Conservation (phyloP, 2,113 vertebrate species). For the Gopherus flavomarginatus region DNA sequence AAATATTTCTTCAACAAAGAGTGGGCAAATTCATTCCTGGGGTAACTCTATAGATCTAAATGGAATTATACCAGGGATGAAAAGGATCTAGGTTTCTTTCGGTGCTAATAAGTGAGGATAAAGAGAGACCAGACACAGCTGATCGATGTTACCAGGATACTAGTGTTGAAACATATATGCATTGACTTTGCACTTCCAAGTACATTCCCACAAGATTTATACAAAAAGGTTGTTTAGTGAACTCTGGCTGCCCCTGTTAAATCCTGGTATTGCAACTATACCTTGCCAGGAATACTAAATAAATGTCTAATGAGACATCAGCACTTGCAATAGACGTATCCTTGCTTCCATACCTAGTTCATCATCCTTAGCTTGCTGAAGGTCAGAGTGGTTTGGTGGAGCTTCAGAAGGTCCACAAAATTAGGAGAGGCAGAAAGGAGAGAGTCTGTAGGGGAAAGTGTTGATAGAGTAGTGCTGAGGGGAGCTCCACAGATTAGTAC, state of each 20-base stretch:
- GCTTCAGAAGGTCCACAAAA: not conserved
- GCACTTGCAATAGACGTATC: not conserved
- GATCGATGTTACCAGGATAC: not conserved
- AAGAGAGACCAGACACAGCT: not conserved
- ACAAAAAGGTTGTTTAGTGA: not conserved
- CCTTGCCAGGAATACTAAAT: not conserved
- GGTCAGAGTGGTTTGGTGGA: not conserved
- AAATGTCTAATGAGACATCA: accelerated
- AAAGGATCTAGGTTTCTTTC: not conserved
- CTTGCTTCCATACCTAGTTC: not conserved
- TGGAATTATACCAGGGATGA: not conserved
- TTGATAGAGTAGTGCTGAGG: not conserved
- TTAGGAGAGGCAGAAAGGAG: not conserved
- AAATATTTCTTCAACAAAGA: constrained; percentile 28
- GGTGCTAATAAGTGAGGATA: not conserved
- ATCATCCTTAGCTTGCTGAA: not conserved
- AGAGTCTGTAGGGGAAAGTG: not conserved
- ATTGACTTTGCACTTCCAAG: not conserved
- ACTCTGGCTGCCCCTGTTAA: not conserved
- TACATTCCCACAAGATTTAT: not conserved
- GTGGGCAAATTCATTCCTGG: constrained; percentile 34
- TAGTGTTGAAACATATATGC: not conserved
- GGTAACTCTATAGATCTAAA: no score
- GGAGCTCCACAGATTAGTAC: not conserved
- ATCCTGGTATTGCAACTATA: not conserved